Evolutionary conservation across 35 echinoderm and acorn worm species (phyloP), one percentile per base, ranked within the genome.

Genomic region (Diadema setosum): DNA sequence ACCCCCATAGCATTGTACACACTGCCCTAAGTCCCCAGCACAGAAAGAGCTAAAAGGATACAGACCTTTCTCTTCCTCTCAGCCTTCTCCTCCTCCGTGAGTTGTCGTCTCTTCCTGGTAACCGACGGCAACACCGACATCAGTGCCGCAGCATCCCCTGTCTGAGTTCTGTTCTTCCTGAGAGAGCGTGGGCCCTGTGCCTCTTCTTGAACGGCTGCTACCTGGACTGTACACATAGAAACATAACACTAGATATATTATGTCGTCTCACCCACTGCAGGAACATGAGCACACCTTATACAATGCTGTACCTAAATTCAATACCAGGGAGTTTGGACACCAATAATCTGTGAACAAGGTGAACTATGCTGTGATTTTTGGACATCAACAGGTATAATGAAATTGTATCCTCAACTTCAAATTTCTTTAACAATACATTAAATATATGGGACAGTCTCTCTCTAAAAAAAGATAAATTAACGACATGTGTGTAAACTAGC

Each of bases 1-100:
- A n/a, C n/a, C n/a, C n/a, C n/a, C n/a, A n/a, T n/a, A n/a, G n/a
- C n/a, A n/a, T n/a, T n/a, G n/a, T n/a, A n/a, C n/a, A n/a, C n/a
- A n/a, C n/a, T n/a, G n/a, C n/a, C n/a, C n/a, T n/a, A n/a, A n/a
- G n/a, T n/a, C n/a, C n/a, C n/a, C n/a, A n/a, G n/a, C n/a, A n/a
- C n/a, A n/a, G n/a, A n/a, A n/a, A n/a, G n/a, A n/a, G n/a, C n/a
- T n/a, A n/a, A n/a, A n/a, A 12, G 18, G 17, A 42, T 14, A 23
- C 87, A 9, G 25, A 96, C 94, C 90, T 97, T 97, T 60, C 46
- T 97, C 65, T 59, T 91, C 43, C 91, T 82, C 55, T 97, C 95
- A n/a, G 89, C 91, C 30, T 94, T 88, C 65, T 97, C 95, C 50
- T 93, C 88, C 2, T 93, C 91, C 8, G 95, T 93, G 15, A 94